Evolutionary conservation across 2,888 invertebrate genomes (phyloP).

Genomic region (Linnaemya vulpina): DNA sequence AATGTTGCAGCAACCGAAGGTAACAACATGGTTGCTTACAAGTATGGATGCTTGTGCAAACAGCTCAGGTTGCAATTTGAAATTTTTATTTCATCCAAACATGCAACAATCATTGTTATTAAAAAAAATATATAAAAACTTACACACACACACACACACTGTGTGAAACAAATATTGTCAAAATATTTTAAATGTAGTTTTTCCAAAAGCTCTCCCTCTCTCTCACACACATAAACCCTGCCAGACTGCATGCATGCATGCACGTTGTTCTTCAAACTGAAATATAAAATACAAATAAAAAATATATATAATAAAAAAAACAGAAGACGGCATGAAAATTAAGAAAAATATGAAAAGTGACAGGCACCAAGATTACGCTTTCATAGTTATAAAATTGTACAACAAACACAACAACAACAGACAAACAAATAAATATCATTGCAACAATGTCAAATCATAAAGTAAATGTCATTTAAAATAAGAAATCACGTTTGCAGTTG

Average conservation of each 20-base stretch:
- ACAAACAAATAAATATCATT: constrained; percentile 37
- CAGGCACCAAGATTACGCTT: constrained; percentile 69
- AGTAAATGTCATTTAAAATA: constrained; percentile 48
- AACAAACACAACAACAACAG: neutral
- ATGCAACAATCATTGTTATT: constrained; percentile 63
- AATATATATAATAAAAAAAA: constrained; percentile 2
- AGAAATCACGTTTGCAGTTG: constrained; percentile 5
- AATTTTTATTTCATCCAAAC: constrained; percentile 68
- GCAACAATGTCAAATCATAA: constrained; percentile 50
- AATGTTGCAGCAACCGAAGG: constrained; percentile 40
- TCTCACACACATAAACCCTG: neutral
- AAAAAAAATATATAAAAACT: constrained; percentile 3
- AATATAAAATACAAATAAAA: neutral
- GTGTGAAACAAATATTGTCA: constrained; percentile 1
- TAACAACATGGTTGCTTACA: neutral
- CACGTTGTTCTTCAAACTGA: constrained; percentile 21
- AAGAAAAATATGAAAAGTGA: constrained; percentile 66
- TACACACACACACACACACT: constrained; percentile 1
- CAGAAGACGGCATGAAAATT: constrained; percentile 37
- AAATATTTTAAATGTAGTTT: constrained; percentile 7
- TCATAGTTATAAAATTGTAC: constrained; percentile 45
- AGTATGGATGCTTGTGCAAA: constrained; percentile 45
- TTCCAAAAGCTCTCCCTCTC: constrained; percentile 20
- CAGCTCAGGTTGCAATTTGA: constrained; percentile 65
- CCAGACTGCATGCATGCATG: constrained; percentile 36